These are phyloP conservation scores for Doryteuthis pealeii DNA, from an alignment of 1,140 invertebrate genomes.

Conservation along the genomic window DNA sequence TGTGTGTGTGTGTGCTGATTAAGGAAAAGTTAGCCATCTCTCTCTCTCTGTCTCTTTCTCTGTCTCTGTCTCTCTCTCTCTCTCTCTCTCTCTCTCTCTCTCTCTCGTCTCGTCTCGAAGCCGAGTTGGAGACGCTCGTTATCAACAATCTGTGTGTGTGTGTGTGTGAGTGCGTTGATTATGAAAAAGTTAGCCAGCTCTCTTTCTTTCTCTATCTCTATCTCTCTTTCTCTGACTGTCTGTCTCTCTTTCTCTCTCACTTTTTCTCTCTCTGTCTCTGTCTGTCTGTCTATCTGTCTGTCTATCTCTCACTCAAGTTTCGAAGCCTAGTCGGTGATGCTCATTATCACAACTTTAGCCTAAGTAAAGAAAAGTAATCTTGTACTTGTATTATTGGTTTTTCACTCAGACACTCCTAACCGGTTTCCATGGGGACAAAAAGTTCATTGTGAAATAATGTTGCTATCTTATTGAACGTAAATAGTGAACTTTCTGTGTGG, in stretches of 20 bases:
- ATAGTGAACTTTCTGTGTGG: too few relatives aligned
- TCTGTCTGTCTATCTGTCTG: not conserved
- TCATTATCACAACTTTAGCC: too few relatives aligned
- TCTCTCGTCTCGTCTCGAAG: not conserved
- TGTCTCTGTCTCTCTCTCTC: too few relatives aligned
- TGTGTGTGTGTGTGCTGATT: not conserved
- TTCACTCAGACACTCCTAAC: too few relatives aligned
- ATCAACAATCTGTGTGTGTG: accelerated
- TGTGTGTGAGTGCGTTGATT: not conserved
- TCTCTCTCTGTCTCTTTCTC: not conserved
- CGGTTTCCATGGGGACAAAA: too few relatives aligned
- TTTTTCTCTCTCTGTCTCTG: not conserved
- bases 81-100: too few relatives aligned
- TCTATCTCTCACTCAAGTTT: not conserved
- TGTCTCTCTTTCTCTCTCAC: slow-evolving; percentile 14
- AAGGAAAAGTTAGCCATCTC: not conserved
- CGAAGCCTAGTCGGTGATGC: too few relatives aligned
- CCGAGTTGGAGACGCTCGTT: not conserved
- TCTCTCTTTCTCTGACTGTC: slow-evolving; percentile 16
- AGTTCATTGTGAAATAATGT: too few relatives aligned
- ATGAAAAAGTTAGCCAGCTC: not conserved
- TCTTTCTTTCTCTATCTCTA: slow-evolving; percentile 15
- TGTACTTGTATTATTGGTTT: too few relatives aligned
- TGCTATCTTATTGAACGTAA: too few relatives aligned
- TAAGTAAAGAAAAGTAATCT: too few relatives aligned